Evolutionary conservation across 2,888 invertebrate genomes (phyloP), one percentile per base, ranked within the genome.

Genomic region (Mayetiola destructor): DNA sequence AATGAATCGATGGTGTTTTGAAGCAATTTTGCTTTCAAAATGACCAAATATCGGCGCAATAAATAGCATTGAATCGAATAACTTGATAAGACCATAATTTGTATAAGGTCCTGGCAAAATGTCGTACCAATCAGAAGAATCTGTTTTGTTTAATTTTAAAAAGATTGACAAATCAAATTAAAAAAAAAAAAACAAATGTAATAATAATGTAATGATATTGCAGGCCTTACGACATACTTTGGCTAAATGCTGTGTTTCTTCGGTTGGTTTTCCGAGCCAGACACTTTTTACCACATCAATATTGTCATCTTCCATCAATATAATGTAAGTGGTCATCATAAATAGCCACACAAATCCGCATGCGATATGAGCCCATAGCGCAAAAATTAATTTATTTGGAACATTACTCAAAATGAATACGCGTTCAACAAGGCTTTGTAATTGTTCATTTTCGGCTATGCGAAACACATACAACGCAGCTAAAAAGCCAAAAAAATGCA

Each of bases 41-140:
- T 84, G 64, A 80, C 77, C 55, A 88, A 75, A 66, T 87, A 87
- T 0, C 84, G 81, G 60, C 82, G 81, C 61, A 89, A 68, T 57
- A 89, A 72, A 68, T 88, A 85, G 54, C 85, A 86, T 73, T 89
- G 88, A 21, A 89, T 76, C 64, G 87, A 87, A 69, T 88, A 89
- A 69, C 85, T 88, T 30, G 85, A 83, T 61, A 88, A 80, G 56
- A 88, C 80, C 3, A 87, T 83, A n/a, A 85, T 84, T 70, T 88
- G 87, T 57, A 88, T 81, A 70, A 86, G 80, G 67, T 89, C 88
- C 66, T 88, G 88, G 70, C 82, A 81, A 59, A 86, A 68, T 10
- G 87, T 84, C 61, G 83, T 81, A 39, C 80, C 67, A 29, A 86
- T 77, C 58, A 88, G 69, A 8, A 82, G 65, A 35, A 81, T 71